Conservation (phyloP, 1,140 invertebrate species). For the Bombus pyrosoma region DNA sequence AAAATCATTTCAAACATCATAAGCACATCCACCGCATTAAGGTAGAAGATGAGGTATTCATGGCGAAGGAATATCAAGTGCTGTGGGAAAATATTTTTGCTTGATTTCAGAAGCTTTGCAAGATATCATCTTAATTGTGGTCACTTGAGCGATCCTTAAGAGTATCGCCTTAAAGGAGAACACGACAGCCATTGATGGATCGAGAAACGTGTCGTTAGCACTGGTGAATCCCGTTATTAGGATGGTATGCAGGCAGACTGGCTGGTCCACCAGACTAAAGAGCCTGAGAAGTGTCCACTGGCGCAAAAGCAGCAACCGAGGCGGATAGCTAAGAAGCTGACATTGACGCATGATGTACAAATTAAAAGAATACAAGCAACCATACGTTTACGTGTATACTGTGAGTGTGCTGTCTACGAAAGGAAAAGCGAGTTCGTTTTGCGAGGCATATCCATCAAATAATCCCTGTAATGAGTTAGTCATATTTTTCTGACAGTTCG, state of each 20-base stretch:
- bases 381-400: neutral
- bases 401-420: conserved; percentile 29
- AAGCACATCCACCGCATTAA: too few species aligned
- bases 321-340: conserved; percentile 47
- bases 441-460: conserved; percentile 27
- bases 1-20: too few species aligned
- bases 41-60: neutral
- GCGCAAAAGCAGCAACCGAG: conserved; percentile 47
- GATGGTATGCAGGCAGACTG: conserved; percentile 65
- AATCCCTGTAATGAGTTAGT: conserved; percentile 34
- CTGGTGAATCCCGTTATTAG: conserved; percentile 71
- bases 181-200: conserved; percentile 51
- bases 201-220: conserved; percentile 67
- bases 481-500: conserved; percentile 45
- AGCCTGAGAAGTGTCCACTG: conserved; percentile 36
- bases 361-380: conserved; percentile 58
- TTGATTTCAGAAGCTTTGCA: neutral
- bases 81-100: neutral
- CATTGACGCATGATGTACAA: conserved; percentile 66
- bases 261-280: conserved; percentile 42
- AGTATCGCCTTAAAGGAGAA: conserved; percentile 9
- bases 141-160: neutral
- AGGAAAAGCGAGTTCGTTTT: conserved; percentile 19
- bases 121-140: conserved; percentile 21
- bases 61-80: neutral